These are phyloP conservation scores for Crotalus adamanteus DNA, from an alignment of 2,797 vertebrate species.

Conservation along the genomic window DNA sequence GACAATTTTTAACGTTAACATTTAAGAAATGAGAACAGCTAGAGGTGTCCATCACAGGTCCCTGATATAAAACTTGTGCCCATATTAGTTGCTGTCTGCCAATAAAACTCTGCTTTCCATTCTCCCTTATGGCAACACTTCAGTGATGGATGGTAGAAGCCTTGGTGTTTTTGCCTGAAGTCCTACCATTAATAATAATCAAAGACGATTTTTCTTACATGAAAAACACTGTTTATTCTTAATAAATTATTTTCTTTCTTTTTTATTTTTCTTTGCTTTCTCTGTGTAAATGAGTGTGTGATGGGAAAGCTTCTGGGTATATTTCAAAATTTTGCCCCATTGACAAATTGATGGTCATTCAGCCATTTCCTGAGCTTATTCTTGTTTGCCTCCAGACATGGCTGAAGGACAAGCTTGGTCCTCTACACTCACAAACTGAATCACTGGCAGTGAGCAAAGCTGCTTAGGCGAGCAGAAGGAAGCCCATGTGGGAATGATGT, in stretches of 20 bases:
- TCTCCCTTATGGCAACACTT: background rate
- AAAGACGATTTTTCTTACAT: background rate
- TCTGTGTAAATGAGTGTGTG: background rate
- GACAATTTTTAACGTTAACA: background rate
- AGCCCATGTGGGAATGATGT: constrained; percentile 6
- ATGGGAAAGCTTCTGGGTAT: background rate
- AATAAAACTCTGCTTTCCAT: background rate
- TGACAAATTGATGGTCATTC: background rate
- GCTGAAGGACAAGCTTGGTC: background rate
- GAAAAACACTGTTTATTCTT: background rate
- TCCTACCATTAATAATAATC: background rate
- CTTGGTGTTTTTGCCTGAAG: background rate
- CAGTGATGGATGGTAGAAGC: background rate
- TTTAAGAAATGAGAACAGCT: background rate
- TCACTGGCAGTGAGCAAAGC: background rate
- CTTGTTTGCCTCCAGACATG: background rate
- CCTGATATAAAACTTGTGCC: background rate
- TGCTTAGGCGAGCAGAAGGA: constrained; percentile 5
- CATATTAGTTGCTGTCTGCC: background rate
- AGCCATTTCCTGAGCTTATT: background rate
- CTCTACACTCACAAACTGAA: background rate
- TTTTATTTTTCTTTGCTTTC: background rate
- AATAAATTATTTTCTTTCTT: background rate
- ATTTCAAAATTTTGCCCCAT: background rate
- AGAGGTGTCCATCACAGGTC: background rate